Conservation (phyloP, 2,113 vertebrate species). For the Myrmecobius fasciatus region DNA sequence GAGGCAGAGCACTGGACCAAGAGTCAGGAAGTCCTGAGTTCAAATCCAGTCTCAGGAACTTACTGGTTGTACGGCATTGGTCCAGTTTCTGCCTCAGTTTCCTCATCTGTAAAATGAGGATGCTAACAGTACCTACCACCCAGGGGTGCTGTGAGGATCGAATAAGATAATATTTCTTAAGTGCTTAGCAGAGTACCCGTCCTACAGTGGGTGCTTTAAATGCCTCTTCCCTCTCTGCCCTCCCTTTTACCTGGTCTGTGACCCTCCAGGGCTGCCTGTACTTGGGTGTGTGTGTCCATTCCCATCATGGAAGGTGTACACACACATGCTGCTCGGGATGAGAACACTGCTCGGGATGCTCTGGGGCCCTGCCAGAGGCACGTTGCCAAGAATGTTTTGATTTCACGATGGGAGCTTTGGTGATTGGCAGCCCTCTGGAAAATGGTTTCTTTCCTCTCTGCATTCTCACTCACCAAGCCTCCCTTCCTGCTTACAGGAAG, state of each 20-base stretch:
- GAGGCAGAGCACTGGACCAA: background rate
- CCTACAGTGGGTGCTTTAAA: background rate
- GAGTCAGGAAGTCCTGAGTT: background rate
- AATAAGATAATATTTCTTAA: background rate
- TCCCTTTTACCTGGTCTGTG: background rate
- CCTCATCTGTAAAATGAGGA: background rate
- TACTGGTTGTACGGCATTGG: background rate
- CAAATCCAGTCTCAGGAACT: background rate
- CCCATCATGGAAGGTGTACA: background rate
- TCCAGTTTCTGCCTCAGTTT: background rate
- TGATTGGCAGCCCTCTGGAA: background rate
- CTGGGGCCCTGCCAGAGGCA: slow-evolving; percentile 66
- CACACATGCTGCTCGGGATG: background rate
- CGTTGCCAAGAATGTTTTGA: slow-evolving; percentile 69
- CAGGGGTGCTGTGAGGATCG: background rate
- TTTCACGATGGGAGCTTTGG: slow-evolving; percentile 61
- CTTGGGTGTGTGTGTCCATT: slow-evolving; percentile 5
- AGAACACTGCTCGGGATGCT: slow-evolving; percentile 35
- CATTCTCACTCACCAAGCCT: slow-evolving; percentile 43
- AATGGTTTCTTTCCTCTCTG: slow-evolving; percentile 22
- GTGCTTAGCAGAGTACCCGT: background rate
- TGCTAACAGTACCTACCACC: background rate
- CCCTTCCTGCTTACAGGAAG: slow-evolving; percentile 87
- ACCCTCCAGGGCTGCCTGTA: slow-evolving; percentile 3
- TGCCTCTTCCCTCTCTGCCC: background rate